These are phyloP conservation scores for Microhierax caerulescens DNA, from an alignment of 2,797 vertebrate genomes.

Conservation along the genomic window DNA sequence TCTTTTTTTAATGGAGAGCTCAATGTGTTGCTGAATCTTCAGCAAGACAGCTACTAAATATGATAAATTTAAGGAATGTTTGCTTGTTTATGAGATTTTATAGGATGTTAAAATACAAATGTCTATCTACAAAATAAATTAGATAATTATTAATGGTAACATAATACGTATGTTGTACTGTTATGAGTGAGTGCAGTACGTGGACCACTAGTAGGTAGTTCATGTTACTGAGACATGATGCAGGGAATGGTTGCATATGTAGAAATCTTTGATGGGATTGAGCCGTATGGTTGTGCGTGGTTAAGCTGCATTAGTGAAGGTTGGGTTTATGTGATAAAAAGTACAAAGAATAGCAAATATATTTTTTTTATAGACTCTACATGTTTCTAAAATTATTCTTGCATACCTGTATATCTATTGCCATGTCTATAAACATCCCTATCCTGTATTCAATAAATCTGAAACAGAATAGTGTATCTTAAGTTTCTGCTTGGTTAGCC, in stretches of 20 bases:
- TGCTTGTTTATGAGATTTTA: neutral
- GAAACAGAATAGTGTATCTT: rapidly evolving
- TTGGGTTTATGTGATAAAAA: neutral
- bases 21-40: neutral
- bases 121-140: neutral
- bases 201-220: neutral
- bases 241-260: neutral
- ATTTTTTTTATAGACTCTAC: neutral
- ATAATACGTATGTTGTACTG: neutral
- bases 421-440: neutral
- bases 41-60: neutral
- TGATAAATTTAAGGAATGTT: neutral
- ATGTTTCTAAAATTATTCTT: neutral
- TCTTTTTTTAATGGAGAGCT: neutral
- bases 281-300: neutral
- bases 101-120: neutral
- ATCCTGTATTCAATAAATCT: neutral
- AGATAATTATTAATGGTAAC: neutral
- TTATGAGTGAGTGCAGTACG: neutral
- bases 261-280: neutral
- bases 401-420: neutral
- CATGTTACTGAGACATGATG: neutral
- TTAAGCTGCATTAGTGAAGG: neutral
- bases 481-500: neutral
- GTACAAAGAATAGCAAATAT: neutral